A percentile compares a stretch with the other conserved stretches of the same genome.
These are phyloP conservation scores for Larimichthys crocea DNA, from an alignment of 2,113 vertebrate species.

Conservation along the genomic window DNA sequence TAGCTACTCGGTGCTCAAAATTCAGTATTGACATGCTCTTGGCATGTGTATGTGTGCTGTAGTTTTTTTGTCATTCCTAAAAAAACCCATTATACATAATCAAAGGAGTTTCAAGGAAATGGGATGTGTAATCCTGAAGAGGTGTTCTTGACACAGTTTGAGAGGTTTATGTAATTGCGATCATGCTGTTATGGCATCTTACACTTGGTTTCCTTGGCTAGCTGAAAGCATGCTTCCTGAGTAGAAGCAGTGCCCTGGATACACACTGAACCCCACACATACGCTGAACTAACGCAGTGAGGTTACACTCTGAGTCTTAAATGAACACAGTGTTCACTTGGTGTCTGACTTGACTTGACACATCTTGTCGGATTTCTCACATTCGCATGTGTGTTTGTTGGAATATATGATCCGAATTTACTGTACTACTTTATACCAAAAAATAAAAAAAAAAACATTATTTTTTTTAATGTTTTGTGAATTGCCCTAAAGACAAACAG, in stretches of 20 bases:
- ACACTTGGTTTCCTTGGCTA: slow-evolving; percentile 70
- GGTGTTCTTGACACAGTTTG: slow-evolving; percentile 65
- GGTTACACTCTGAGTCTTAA: slow-evolving; percentile 42
- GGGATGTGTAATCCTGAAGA: slow-evolving; percentile 46
- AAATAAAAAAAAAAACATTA: neutral
- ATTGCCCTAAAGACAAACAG: slow-evolving; percentile 19
- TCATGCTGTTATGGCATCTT: slow-evolving; percentile 69
- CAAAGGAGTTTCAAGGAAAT: slow-evolving; percentile 48
- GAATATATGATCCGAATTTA: neutral
- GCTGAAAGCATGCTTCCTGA: slow-evolving; percentile 77
- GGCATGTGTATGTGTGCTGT: neutral
- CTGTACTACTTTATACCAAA: neutral
- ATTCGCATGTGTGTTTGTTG: neutral
- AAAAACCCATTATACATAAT: slow-evolving; percentile 21
- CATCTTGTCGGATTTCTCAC: slow-evolving; percentile 24
- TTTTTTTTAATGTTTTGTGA: slow-evolving; percentile 40
- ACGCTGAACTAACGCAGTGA: slow-evolving; percentile 51
- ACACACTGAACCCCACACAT: slow-evolving; percentile 71
- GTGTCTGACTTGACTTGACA: slow-evolving; percentile 25
- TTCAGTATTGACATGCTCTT: neutral
- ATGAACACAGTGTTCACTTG: slow-evolving; percentile 44
- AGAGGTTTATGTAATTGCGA: slow-evolving; percentile 71
- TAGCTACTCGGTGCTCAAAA: neutral
- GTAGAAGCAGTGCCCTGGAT: slow-evolving; percentile 72
- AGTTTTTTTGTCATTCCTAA: slow-evolving; percentile 34